These are phyloP conservation scores for Anthophora plumipes DNA, from an alignment of 2,888 invertebrate genomes.

Conservation along the genomic window DNA sequence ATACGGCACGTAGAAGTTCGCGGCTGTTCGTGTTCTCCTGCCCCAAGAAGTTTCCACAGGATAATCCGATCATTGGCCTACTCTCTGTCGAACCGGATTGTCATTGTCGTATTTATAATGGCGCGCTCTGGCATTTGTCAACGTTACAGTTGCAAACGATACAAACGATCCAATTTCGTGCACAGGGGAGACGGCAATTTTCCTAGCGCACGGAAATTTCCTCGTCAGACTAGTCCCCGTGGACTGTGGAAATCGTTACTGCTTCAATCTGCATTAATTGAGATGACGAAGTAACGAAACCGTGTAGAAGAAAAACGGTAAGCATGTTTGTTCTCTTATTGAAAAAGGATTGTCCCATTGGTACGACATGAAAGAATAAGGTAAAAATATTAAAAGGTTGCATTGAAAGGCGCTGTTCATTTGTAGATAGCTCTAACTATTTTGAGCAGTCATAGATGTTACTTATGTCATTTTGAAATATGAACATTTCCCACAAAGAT, in stretches of 20 bases:
- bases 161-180: conserved; percentile 65
- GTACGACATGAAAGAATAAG: no score
- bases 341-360: no score
- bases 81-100: conserved; percentile 34
- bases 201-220: conserved; percentile 36
- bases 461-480: no score
- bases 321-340: not conserved
- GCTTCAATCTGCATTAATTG: conserved; percentile 8
- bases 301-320: no score
- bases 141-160: conserved; percentile 50
- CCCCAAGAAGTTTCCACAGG: conserved; percentile 64
- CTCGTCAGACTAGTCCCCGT: not conserved
- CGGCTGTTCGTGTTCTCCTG: conserved; percentile 47
- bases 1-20: conserved; percentile 47
- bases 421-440: no score
- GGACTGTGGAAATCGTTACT: conserved; percentile 1
- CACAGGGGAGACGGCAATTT: conserved; percentile 34
- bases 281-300: not conserved
- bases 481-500: no score
- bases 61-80: conserved; percentile 67
- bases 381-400: no score
- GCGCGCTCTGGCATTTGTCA: conserved; percentile 45
- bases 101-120: conserved; percentile 60
- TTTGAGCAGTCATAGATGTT: no score
- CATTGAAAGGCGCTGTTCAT: no score